Conservation (phyloP, 30 jellyfish, hydroid and myxozoan genomes). For the Cassiopea xamachana region DNA sequence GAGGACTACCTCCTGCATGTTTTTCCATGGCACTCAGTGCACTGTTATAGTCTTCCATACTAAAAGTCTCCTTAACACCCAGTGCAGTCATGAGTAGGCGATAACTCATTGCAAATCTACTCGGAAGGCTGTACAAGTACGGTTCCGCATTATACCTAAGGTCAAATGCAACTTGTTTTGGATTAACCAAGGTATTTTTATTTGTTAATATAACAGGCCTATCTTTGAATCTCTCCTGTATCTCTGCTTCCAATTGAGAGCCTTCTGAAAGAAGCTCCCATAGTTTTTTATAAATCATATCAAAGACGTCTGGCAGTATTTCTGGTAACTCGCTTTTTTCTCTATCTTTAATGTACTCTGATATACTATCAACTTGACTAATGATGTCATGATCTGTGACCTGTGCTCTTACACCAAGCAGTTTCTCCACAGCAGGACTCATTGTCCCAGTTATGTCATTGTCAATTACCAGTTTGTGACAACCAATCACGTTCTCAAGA, state of each 20-base stretch:
- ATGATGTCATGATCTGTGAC: slow-evolving; percentile 3
- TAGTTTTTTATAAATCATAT: background rate
- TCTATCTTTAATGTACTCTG: background rate
- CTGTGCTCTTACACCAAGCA: slow-evolving; percentile 8
- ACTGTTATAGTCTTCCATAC: background rate
- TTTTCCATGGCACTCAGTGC: slow-evolving; percentile 29
- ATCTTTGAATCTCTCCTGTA: background rate
- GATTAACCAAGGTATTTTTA: slow-evolving; percentile 14
- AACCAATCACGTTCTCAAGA: slow-evolving; percentile 33
- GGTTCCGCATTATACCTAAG: slow-evolving; percentile 42
- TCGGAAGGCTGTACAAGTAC: slow-evolving; percentile 50
- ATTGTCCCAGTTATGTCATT: background rate
- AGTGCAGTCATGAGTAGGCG: slow-evolving; percentile 32
- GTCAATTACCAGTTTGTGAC: slow-evolving; percentile 29
- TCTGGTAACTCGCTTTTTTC: background rate
- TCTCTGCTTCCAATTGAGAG: background rate
- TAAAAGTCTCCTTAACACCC: slow-evolving; percentile 55
- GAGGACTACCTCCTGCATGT: background rate
- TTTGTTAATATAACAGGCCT: slow-evolving; percentile 19
- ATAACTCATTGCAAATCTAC: background rate
- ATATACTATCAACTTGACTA: slow-evolving; percentile 8
- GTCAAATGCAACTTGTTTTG: slow-evolving; percentile 22
- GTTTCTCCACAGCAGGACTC: background rate
- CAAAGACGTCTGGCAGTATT: background rate
- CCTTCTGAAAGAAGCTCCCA: background rate